A percentile compares a stretch with the other conserved stretches of the same genome.
These are phyloP conservation scores for Carduelis carduelis DNA, from an alignment of 2,797 vertebrate genomes.

Conservation along the genomic window DNA sequence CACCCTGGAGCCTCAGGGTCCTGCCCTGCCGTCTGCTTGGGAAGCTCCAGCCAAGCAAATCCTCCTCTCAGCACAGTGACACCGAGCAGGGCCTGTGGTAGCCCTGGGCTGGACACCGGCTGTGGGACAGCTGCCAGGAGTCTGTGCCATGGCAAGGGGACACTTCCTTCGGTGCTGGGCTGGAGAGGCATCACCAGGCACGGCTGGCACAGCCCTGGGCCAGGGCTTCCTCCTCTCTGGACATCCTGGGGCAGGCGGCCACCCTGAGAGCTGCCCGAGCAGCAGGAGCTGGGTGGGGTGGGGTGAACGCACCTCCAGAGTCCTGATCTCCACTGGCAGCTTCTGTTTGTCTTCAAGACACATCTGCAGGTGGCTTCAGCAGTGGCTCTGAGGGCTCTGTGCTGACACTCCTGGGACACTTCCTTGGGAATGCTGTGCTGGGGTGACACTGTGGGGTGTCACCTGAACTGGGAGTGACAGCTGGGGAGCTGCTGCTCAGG, in stretches of 20 bases:
- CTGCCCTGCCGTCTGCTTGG: not conserved
- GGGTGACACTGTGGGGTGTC: accelerated
- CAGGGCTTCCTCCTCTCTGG: accelerated
- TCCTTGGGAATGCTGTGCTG: not conserved
- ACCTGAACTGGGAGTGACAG: not conserved
- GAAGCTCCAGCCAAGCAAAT: not conserved
- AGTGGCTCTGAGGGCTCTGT: not conserved
- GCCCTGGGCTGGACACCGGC: accelerated
- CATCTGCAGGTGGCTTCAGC: not conserved
- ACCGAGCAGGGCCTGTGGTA: accelerated
- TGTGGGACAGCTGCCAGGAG: not conserved
- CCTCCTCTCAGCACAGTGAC: accelerated
- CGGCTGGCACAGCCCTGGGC: not conserved
- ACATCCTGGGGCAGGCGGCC: not conserved
- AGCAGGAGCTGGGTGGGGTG: not conserved
- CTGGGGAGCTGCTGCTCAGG: not conserved
- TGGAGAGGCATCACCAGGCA: not conserved
- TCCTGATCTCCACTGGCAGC: not conserved
- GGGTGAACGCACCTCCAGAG: accelerated
- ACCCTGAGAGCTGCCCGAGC: not conserved
- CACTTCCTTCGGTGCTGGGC: not conserved
- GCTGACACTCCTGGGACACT: not conserved
- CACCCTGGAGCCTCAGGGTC: not conserved
- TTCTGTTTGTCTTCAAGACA: not conserved
- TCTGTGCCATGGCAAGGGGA: not conserved